Base-by-base conservation (phyloP, 2,888 invertebrate genomes). In the Ophioninae sp. region DNA sequence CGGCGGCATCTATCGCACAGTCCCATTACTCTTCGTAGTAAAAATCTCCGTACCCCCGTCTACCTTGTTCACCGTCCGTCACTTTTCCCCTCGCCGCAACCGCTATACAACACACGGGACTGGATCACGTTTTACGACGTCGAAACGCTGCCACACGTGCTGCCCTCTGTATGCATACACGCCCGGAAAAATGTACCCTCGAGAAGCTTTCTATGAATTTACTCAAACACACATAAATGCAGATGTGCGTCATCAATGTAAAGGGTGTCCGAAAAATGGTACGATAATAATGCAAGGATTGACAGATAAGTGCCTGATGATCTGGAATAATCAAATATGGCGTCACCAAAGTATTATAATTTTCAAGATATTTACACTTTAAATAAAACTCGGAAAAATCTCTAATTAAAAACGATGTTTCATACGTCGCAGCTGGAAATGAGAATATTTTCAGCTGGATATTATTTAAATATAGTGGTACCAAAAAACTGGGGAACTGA, bases 11-110 rank as follows among this genome's bases (percentile, higher is more conserved):
- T 83, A 83, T 83, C 80, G 74, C 76, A 74, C 59, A 78, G 69
- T 65, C 80, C 83, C 83, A 83, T 83, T 83, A 81, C 83, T 83
- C 83, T 83, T 83, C 83, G 80, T 78, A 81, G 74, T 56, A 41
- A 79, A 72, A 72, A 64, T 64, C 71, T 59, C 17, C 41, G 51
- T 51, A 17, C 58, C 41, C 58, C 22, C 64, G 22, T 61, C 58
- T 56, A 41, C 61, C 59, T 68, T 23, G 56, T 76, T 58, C 61
- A 13, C 30, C 23, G 30, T 30, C 37, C 41, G 41, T 22, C 17
- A 17, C 22, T 41, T 51, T 22, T 2, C 37, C 13, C 41, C 41
- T 17, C 41, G 39, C 58, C 51, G 17, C 5, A 41, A 2, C 13
- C 37, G 23, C 30, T 61, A 13, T 44, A 39, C 30, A 71, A 56